Conservation (phyloP, 2,888 invertebrate genomes). For the Mimachlamys varia region DNA sequence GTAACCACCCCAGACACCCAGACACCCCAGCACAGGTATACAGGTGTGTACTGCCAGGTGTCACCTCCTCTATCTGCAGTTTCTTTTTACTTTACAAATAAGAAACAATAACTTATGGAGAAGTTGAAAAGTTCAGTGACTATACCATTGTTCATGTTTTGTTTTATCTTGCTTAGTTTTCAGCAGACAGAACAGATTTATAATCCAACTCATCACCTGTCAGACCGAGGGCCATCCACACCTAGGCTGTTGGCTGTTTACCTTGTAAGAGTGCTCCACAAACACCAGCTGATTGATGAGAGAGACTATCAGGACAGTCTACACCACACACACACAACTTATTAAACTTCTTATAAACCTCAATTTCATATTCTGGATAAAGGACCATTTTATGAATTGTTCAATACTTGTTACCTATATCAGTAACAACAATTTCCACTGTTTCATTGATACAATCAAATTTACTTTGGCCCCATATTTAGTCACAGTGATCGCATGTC, state of each 20-base stretch:
- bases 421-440: no score
- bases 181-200: background rate
- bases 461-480: no score
- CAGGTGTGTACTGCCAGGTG: background rate
- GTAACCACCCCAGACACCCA: no score
- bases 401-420: no score
- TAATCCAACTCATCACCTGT: background rate
- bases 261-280: background rate
- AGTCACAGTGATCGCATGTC: no score
- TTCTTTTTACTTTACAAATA: background rate
- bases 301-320: background rate
- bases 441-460: no score
- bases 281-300: constrained; percentile 13
- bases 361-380: no score
- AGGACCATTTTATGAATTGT: no score
- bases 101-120: background rate
- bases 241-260: constrained; percentile 26
- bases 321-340: no score
- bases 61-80: background rate
- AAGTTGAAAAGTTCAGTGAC: background rate
- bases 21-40: background rate
- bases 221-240: background rate
- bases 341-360: no score
- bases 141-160: background rate
- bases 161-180: background rate